Base-by-base conservation (phyloP, 2,888 invertebrate species). In the Sphaeridia pumilis region DNA sequence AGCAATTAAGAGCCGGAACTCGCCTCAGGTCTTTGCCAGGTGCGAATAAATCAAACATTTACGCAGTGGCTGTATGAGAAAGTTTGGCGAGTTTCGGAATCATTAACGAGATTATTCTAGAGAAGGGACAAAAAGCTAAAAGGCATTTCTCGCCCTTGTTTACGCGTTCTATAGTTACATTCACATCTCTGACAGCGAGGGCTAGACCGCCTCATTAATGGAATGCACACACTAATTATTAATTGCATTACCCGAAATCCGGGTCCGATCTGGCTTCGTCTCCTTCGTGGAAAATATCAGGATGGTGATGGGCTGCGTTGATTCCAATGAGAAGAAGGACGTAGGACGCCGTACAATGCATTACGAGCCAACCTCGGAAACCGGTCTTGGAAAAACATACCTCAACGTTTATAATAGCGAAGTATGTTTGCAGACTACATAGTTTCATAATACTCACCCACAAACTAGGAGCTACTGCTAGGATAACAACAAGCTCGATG, bases 261-360 rank as follows among this genome's bases (percentile, higher is more conserved):
- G 62, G 57, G 20, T 65, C 60, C 12, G 49, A 44, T 26, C 64
- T 44, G 3, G 63, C 55, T 24, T 58, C 57, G 51, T 67, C 67
- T n/a, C 67, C 66, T 25, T 65, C 67, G 50, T 67, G 67, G 42
- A 62, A 67, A 26, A 85, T 81, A 28, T 78, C 78, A 1, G 86
- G 84, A 67, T 86, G 84, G 66, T 86, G 85, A 71, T 86, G 86
- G 1, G 80, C 84, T 1, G 83, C 84, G 67, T 80, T 83, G 1
- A 82, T 65, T 1, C 80, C 84, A 54, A 84, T 78, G 2, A 76
- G 22, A 3, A 49, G 31, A 4, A 49, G 46, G 31, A 46, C 25
- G 17, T 26, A 50, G 2, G 49, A 49, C 20, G 25, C 17, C 2
- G 34, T 31, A 1, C 34, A n/a, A 14, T 54, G 54, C 20, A 54